Percentiles rank a stretch among this genome's conserved stretches.
Conservation (phyloP, 2,888 invertebrate genomes). For the Poecilobothrus nobilitatus region DNA sequence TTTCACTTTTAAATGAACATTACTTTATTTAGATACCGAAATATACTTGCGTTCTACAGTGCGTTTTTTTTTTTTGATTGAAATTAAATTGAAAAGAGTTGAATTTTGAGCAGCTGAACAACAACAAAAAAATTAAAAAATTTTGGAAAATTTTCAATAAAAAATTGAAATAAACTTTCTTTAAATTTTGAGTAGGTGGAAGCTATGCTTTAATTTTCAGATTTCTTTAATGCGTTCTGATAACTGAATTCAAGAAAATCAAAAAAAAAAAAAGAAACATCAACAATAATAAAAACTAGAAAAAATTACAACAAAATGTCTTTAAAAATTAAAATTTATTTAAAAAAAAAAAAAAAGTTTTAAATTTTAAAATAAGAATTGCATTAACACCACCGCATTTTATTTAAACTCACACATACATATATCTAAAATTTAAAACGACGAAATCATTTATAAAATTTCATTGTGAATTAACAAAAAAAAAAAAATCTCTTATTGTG, state of each 20-base stretch:
- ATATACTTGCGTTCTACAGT: too few relatives aligned
- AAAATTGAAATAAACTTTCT: not conserved
- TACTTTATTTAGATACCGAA: too few relatives aligned
- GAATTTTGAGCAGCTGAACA: not conserved
- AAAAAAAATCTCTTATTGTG: not conserved
- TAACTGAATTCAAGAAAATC: not conserved
- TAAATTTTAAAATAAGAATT: not conserved
- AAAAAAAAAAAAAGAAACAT: too few relatives aligned
- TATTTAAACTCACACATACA: not conserved
- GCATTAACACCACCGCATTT: not conserved
- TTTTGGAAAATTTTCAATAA: not conserved
- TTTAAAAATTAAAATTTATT: not conserved
- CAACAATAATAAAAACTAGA: not conserved
- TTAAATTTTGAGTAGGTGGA: not conserved
- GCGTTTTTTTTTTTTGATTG: not conserved
- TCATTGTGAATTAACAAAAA: not conserved
- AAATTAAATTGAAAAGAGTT: not conserved
- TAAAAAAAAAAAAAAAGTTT: not conserved
- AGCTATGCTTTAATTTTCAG: not conserved
- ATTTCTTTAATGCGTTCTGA: conserved; percentile 1
- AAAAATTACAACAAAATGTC: not conserved
- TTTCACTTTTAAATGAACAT: too few relatives aligned
- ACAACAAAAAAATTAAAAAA: not conserved
- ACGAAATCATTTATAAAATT: not conserved
- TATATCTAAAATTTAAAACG: not conserved